These are phyloP conservation scores for Cassiopea andromeda DNA, from an alignment of 30 jellyfish, hydroid and myxozoan species.

Conservation along the genomic window DNA sequence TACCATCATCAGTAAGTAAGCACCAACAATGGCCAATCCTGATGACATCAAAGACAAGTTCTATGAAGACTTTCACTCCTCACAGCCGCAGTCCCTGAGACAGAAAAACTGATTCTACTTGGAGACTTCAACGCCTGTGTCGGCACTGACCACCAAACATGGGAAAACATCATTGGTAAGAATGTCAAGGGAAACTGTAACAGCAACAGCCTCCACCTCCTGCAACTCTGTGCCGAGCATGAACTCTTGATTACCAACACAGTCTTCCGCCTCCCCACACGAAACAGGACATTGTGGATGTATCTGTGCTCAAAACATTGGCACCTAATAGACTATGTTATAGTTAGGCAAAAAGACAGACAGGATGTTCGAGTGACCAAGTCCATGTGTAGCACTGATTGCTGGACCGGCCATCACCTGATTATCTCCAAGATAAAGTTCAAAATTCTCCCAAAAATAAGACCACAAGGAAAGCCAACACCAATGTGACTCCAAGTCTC, in stretches of 20 bases:
- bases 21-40: conserved; percentile 62
- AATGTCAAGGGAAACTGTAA: conserved; percentile 34
- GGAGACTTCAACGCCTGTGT: conserved; percentile 54
- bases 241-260: conserved; percentile 47
- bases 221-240: conserved; percentile 33
- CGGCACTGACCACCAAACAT: conserved; percentile 24
- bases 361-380: conserved; percentile 5
- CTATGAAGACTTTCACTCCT: conserved; percentile 28
- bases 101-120: conserved; percentile 26
- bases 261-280: conserved; percentile 39
- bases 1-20: conserved; percentile 34
- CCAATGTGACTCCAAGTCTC: not conserved
- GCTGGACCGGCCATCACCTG: conserved; percentile 51
- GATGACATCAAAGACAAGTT: conserved; percentile 37
- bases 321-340: conserved; percentile 58
- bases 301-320: conserved; percentile 67
- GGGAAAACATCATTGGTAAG: conserved; percentile 48
- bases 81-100: conserved; percentile 1
- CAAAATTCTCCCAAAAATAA: not conserved
- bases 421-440: not conserved
- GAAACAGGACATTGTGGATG: conserved; percentile 57
- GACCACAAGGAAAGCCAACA: conserved; percentile 13
- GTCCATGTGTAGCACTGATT: conserved; percentile 48
- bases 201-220: conserved; percentile 48
- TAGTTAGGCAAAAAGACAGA: conserved; percentile 2